Conservation (phyloP, 2,113 vertebrate genomes). For the Dromaius novaehollandiae region DNA sequence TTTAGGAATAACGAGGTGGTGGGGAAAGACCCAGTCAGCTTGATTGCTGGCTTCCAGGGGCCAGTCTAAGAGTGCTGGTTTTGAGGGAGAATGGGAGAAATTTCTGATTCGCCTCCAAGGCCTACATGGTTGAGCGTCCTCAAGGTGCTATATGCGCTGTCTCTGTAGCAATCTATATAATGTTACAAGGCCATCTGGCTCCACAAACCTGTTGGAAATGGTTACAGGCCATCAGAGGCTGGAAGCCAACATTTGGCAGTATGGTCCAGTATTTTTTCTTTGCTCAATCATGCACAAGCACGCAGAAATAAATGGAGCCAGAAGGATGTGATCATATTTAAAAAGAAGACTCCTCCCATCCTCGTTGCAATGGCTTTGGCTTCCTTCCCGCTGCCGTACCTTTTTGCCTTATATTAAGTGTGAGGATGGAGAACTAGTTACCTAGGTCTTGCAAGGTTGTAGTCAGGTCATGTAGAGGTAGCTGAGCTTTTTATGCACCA, state of each 20-base stretch:
- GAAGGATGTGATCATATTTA: not conserved
- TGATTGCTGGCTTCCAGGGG: rapidly evolving
- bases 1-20: not conserved
- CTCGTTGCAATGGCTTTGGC: not conserved
- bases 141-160: not conserved
- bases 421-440: no score
- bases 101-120: not conserved
- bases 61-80: not conserved
- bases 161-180: no score
- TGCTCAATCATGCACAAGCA: rapidly evolving
- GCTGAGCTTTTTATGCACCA: not conserved
- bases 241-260: not conserved
- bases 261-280: not conserved
- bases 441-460: not conserved
- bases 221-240: rapidly evolving
- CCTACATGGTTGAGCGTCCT: not conserved
- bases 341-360: not conserved
- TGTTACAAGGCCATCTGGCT: not conserved
- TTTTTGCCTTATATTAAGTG: no score
- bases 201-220: not conserved
- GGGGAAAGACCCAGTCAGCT: not conserved
- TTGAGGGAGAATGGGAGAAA: not conserved
- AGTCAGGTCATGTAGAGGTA: not conserved
- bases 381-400: not conserved
- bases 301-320: not conserved